Evolutionary conservation across 2,113 vertebrate species (phyloP).

Genomic region (Mustela nigripes): DNA sequence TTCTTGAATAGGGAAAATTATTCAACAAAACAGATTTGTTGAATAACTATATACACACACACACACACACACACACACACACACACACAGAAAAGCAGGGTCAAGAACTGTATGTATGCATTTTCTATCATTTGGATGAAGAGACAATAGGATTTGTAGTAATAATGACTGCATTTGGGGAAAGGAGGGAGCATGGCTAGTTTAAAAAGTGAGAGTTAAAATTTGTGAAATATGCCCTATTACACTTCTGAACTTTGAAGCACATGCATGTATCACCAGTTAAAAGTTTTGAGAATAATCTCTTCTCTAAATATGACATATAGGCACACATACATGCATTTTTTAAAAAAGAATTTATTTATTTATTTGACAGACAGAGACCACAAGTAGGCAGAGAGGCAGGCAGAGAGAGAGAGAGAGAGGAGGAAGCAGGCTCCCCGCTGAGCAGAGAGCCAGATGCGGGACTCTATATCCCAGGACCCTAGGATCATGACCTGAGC

Average conservation of each 20-base stretch:
- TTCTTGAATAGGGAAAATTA: not conserved
- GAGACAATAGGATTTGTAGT: not conserved
- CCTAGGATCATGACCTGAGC: no score
- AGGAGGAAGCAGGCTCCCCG: no score
- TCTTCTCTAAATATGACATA: not conserved
- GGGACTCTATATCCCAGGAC: no score
- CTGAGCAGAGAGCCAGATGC: no score
- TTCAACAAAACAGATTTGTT: not conserved
- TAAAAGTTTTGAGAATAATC: not conserved
- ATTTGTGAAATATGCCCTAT: not conserved
- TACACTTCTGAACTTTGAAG: conserved; percentile 13
- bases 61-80: no score
- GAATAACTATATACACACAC: not conserved
- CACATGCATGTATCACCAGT: not conserved
- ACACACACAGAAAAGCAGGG: not conserved
- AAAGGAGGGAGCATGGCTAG: not conserved
- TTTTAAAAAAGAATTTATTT: not conserved
- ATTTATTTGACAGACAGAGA: no score
- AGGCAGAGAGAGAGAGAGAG: no score
- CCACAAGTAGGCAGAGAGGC: no score
- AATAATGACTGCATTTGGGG: not conserved
- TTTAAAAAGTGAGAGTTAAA: conserved; percentile 2
- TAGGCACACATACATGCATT: not conserved
- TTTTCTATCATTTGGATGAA: conserved; percentile 24
- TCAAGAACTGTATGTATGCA: not conserved